Evolutionary conservation across 2,888 invertebrate genomes (phyloP).

Genomic region (Drosophila seclusa): DNA sequence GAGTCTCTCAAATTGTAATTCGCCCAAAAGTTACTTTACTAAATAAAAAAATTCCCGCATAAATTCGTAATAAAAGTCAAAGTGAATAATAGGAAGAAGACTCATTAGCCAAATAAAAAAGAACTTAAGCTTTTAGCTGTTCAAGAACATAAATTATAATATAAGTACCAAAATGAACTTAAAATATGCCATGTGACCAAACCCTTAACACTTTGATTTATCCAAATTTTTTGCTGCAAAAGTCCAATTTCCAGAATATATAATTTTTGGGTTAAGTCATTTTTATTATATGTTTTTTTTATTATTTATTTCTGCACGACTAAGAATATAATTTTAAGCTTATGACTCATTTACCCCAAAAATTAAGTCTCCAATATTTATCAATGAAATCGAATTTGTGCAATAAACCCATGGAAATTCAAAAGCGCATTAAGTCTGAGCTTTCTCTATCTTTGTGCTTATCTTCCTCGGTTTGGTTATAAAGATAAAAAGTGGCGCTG

Average conservation of each 20-base stretch:
- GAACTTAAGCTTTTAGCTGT: neutral
- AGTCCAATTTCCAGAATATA: neutral
- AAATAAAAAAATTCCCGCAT: slow-evolving; percentile 11
- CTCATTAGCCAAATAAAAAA: neutral
- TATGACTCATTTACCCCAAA: slow-evolving; percentile 32
- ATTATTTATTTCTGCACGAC: neutral
- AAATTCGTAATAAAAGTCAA: slow-evolving; percentile 5
- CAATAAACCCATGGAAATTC: slow-evolving; percentile 3
- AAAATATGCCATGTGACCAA: neutral
- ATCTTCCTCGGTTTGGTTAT: slow-evolving; percentile 10
- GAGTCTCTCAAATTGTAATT: neutral
- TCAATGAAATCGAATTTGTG: slow-evolving; percentile 39
- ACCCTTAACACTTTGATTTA: slow-evolving; percentile 4
- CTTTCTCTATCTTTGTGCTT: neutral
- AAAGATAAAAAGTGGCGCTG: slow-evolving; percentile 30
- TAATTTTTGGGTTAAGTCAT: neutral
- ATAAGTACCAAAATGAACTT: neutral
- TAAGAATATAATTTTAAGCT: slow-evolving; percentile 11
- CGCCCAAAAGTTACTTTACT: neutral
- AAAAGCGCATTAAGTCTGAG: neutral
- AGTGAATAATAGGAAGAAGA: slow-evolving; percentile 5
- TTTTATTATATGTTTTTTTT: neutral
- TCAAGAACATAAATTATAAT: neutral
- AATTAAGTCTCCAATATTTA: neutral
- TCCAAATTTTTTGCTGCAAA: neutral